Percentiles rank a stretch among this genome's conserved stretches.
These are phyloP conservation scores for Cryptus viduatorius DNA, from an alignment of 2,888 invertebrate species.

Conservation along the genomic window DNA sequence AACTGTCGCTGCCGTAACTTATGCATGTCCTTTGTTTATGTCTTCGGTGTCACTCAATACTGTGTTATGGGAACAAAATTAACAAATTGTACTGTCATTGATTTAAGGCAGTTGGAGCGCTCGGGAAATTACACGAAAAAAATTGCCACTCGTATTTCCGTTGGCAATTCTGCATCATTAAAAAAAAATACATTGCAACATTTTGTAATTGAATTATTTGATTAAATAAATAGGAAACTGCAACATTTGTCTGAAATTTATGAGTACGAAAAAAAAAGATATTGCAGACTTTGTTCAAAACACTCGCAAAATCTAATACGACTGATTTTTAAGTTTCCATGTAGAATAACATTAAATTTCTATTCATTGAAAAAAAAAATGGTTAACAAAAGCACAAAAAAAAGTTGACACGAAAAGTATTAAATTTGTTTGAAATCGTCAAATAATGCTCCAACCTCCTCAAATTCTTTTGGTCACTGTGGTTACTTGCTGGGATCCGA, in stretches of 20 bases:
- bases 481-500: conserved; percentile 43
- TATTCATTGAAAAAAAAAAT: neutral
- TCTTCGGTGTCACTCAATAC: conserved; percentile 48
- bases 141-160: no score
- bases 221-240: no score
- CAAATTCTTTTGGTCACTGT: conserved; percentile 37
- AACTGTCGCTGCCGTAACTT: conserved; percentile 23
- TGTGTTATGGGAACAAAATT: conserved; percentile 51
- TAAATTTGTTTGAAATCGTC: neutral
- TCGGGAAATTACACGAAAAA: no score
- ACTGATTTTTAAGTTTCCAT: neutral
- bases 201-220: no score
- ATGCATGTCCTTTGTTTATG: conserved; percentile 57
- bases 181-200: neutral
- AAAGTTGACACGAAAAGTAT: no score
- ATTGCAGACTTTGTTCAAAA: neutral
- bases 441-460: conserved; percentile 31
- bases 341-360: neutral
- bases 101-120: conserved; percentile 51
- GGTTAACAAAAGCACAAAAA: no score
- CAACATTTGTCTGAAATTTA: no score
- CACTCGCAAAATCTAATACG: neutral
- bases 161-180: no score
- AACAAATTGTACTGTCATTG: conserved; percentile 34
- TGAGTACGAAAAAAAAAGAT: no score